Conservation (phyloP, 1,140 invertebrate species). For the Palaemon carinicauda region DNA sequence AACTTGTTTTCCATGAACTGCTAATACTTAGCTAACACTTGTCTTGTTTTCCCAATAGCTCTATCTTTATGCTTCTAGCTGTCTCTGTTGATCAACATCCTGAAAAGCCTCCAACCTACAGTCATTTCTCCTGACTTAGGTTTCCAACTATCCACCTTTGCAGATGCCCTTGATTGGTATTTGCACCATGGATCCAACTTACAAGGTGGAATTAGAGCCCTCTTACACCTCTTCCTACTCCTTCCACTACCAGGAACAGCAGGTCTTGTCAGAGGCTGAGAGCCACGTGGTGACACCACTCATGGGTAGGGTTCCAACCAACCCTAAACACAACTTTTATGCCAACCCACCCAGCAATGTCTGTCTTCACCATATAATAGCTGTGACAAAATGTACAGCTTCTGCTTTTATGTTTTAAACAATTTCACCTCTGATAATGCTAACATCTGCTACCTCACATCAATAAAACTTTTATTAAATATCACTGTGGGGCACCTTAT, state of each 20-base stretch:
- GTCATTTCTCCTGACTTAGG: neutral
- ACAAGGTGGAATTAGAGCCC: slow-evolving; percentile 50
- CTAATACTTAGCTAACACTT: too few species aligned
- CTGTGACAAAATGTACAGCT: neutral
- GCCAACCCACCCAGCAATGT: slow-evolving; percentile 25
- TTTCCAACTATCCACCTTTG: slow-evolving; percentile 23
- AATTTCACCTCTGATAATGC: too few species aligned
- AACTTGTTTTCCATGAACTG: too few species aligned
- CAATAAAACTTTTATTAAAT: too few species aligned
- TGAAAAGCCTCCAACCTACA: neutral
- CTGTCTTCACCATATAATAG: neutral
- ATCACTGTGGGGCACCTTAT: too few species aligned
- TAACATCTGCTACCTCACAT: too few species aligned
- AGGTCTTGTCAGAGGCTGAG: neutral
- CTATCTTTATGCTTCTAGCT: too few species aligned
- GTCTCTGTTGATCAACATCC: too few species aligned
- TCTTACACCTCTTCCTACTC: slow-evolving; percentile 37
- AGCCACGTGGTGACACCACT: slow-evolving; percentile 14
- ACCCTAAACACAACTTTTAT: neutral
- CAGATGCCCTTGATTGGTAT: slow-evolving; percentile 56
- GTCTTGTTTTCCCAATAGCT: too few species aligned
- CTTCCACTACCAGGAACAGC: slow-evolving; percentile 23
- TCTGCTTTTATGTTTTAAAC: too few species aligned
- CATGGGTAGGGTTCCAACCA: slow-evolving; percentile 39
- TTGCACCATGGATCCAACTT: slow-evolving; percentile 55